Base-by-base conservation (phyloP, 2,797 vertebrate genomes). In the Neostethus bicornis region DNA sequence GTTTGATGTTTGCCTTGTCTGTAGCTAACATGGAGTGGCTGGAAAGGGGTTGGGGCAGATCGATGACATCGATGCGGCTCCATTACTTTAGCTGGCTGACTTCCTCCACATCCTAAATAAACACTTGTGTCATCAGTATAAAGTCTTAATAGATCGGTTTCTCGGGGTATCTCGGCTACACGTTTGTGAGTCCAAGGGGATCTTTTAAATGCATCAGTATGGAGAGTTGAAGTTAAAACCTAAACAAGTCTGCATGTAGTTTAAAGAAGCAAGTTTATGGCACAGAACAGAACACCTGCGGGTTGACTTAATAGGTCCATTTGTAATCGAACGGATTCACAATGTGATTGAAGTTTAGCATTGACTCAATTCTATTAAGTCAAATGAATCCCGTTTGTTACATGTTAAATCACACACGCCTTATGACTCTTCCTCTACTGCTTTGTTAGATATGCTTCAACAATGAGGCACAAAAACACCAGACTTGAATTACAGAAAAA, bases 31-130 rank as follows among this genome's bases (percentile, higher is more conserved):
- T 45, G 52, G 56, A 70, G 70, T 62, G 66, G 68, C 70, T 65
- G 62, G 24, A 63, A 49, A 51, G 14, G 58, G 63, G 71, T 50
- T 35, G 16, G 48, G 35, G 58, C 43, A 58, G 73, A 85, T 85
- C 75, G 29, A 84, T 85, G 77, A 66, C 83, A 68, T 41, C 45
- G 67, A 80, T 66, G 61, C 51, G 13, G 75, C 65, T 50, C 56
- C 78, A 75, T 77, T 81, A 77, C 79, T 57, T 61, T 35, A 70
- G 58, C 53, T 45, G 71, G 55, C 61, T 45, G 60, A 54, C 61
- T 75, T 72, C 75, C 64, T 61, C 49, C 49, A 12, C 3, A 1
- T 37, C 44, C 51, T 66, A 47, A 80, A 73, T 63, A 62, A n/a
- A 60, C 52, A 29, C 48, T 41, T 31, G 50, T 3, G 1, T 60